A percentile compares a stretch with the other conserved stretches of the same genome.
These are phyloP conservation scores for Channa striata DNA, from an alignment of 2,797 vertebrate species.

Conservation along the genomic window DNA sequence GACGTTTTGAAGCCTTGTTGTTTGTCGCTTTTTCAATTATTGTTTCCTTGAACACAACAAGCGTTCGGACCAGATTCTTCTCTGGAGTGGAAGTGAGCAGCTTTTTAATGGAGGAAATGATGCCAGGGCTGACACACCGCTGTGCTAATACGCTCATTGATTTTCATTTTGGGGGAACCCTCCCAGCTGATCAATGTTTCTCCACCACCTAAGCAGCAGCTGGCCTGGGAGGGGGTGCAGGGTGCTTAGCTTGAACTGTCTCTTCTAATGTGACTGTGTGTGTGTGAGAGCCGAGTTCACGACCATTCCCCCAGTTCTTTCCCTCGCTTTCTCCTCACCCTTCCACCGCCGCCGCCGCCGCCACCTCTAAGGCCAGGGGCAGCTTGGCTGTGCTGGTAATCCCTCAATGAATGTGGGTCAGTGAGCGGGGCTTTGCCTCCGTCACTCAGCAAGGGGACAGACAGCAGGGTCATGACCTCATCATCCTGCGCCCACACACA, in stretches of 20 bases:
- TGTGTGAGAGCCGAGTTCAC: constrained; percentile 34
- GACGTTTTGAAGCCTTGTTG: constrained; percentile 35
- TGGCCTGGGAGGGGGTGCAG: constrained; percentile 16
- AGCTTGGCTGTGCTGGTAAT: constrained; percentile 74
- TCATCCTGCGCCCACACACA: constrained; percentile 21
- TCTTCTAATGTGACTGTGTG: constrained; percentile 33
- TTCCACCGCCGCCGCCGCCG: background rate
- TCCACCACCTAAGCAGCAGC: constrained; percentile 29
- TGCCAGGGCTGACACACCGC: constrained; percentile 37
- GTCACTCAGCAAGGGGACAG: constrained; percentile 73
- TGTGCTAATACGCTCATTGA: constrained; percentile 57
- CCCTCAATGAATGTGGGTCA: constrained; percentile 82
- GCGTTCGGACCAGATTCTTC: constrained; percentile 3
- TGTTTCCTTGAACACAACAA: constrained; percentile 31
- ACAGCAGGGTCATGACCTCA: constrained; percentile 71
- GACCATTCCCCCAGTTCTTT: constrained; percentile 27
- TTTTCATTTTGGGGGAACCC: constrained; percentile 59
- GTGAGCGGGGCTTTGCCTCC: constrained; percentile 67
- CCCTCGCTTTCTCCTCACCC: constrained; percentile 15
- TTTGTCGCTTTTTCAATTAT: constrained; percentile 64
- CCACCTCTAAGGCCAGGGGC: constrained; percentile 59
- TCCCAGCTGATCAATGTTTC: constrained; percentile 61
- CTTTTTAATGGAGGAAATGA: constrained; percentile 57
- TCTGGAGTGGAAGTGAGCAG: constrained; percentile 28
- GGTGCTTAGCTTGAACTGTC: constrained; percentile 26